Evolutionary conservation across 2,113 vertebrate genomes (phyloP), one percentile per base, ranked within the genome.

Genomic region (Lipophrys pholis): DNA sequence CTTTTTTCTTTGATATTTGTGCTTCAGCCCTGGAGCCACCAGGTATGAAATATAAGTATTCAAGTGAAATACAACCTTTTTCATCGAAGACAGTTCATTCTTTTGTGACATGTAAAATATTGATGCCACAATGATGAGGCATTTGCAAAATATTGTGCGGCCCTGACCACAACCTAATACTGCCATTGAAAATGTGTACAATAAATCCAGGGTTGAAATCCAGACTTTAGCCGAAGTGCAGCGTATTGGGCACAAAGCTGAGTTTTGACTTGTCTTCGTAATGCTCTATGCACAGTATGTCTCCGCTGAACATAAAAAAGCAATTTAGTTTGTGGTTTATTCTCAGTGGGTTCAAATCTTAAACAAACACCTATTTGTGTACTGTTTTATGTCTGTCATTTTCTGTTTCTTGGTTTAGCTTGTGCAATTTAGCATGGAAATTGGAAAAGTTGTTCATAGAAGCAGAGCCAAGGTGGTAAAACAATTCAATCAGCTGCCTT

Each of bases 401-500:
- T 81, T 67, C 58, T 21, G 9, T 67, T 51, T 78, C 52, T 50
- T 43, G 57, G 40, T 74, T 49, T 68, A 38, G 68, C 16, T 64
- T 70, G 40, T 55, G 67, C 48, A 86, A 82, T 84, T 84, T 82
- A 82, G 77, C 79, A 82, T 62, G 43, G 58, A 80, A 85, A 87
- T 81, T 80, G 73, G 55, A 87, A 81, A 83, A 81, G 21, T 51
- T 54, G 73, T 86, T 86, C 77, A 76, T 68, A 65, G 60, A 62
- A 50, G 63, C 52, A 69, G 53, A 69, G 82, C 45, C 48, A 78
- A 59, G 8, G 71, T 67, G 16, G 59, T 75, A 79, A 84, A 79
- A 85, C 75, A 82, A 73, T 91, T 89, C 80, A 82, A 82, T 90
- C 81, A 83, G 71, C 53, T 76, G 49, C 73, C 66, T 84, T 85